phyloP scores from a whole-genome alignment of 2,797 vertebrate species.

The Xerus rutilus region DNA sequence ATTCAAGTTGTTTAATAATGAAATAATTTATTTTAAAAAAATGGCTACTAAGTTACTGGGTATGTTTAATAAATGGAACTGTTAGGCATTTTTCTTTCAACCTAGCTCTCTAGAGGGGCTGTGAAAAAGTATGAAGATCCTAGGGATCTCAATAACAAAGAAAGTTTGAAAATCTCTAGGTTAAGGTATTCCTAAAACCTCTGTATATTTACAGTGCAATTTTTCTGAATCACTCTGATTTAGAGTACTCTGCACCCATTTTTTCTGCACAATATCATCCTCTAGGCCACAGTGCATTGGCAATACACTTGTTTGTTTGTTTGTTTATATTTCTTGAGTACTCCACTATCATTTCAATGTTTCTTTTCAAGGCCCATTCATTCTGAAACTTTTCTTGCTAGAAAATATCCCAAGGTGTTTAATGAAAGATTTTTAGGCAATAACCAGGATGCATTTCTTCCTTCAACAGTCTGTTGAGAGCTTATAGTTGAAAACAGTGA shows the following conservation, averaged over 20 bases:
- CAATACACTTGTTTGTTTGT: background rate
- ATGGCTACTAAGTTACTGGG: constrained; percentile 7
- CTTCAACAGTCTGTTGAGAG: background rate
- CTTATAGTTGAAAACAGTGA: background rate
- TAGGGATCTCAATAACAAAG: background rate
- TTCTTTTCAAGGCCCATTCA: background rate
- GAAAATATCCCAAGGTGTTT: background rate
- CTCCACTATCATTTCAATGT: background rate
- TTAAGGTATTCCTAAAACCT: background rate
- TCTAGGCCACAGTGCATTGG: background rate
- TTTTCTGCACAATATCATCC: background rate
- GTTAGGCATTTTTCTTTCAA: background rate
- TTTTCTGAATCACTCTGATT: background rate
- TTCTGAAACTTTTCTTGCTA: constrained; percentile 38
- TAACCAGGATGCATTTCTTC: background rate
- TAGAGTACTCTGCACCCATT: background rate
- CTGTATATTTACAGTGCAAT: background rate
- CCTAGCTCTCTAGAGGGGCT: background rate
- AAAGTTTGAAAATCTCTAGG: background rate
- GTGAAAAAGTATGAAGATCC: background rate
- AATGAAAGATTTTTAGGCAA: constrained; percentile 34
- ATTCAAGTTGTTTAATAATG: background rate
- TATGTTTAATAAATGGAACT: background rate
- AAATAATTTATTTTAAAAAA: constrained; percentile 31
- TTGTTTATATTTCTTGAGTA: background rate